Conservation (phyloP, 2,797 vertebrate species). For the Tauraco hartlaubi region DNA sequence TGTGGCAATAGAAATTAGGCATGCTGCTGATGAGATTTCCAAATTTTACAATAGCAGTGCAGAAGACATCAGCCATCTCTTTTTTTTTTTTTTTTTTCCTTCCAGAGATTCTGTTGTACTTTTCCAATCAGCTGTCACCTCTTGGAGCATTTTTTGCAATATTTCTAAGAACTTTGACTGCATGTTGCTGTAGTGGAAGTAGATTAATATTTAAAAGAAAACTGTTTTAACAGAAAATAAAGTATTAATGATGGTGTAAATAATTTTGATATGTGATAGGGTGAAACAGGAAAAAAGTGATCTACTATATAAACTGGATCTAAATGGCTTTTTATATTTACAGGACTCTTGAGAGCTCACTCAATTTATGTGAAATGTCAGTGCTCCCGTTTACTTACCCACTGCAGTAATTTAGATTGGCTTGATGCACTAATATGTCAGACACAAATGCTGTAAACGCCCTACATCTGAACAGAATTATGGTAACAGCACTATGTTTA, state of each 20-base stretch:
- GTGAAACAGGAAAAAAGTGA: slow-evolving; percentile 15
- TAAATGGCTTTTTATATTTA: slow-evolving; percentile 56
- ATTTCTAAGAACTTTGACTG: not conserved
- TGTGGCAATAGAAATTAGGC: not conserved
- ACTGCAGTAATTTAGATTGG: slow-evolving; percentile 44
- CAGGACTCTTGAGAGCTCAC: slow-evolving; percentile 31
- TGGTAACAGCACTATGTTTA: not conserved
- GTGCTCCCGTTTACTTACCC: slow-evolving; percentile 14
- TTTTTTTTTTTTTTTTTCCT: not conserved
- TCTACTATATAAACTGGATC: slow-evolving; percentile 30
- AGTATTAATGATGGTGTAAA: slow-evolving; percentile 35
- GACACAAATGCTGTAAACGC: not conserved
- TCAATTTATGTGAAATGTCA: slow-evolving; percentile 68
- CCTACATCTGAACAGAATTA: slow-evolving; percentile 15
- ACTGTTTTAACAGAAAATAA: slow-evolving; percentile 6
- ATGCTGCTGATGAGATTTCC: not conserved
- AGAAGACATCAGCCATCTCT: not conserved
- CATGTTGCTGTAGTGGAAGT: not conserved
- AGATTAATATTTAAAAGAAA: slow-evolving; percentile 25
- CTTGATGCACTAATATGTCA: slow-evolving; percentile 26
- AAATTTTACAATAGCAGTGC: not conserved
- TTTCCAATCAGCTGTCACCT: not conserved
- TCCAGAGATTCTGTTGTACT: not conserved
- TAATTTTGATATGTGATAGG: slow-evolving; percentile 19
- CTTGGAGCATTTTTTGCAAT: not conserved